A percentile compares a stretch with the other conserved stretches of the same genome.
phyloP scores from a whole-genome alignment of 2,113 vertebrate species.

The Phaethon lepturus region DNA sequence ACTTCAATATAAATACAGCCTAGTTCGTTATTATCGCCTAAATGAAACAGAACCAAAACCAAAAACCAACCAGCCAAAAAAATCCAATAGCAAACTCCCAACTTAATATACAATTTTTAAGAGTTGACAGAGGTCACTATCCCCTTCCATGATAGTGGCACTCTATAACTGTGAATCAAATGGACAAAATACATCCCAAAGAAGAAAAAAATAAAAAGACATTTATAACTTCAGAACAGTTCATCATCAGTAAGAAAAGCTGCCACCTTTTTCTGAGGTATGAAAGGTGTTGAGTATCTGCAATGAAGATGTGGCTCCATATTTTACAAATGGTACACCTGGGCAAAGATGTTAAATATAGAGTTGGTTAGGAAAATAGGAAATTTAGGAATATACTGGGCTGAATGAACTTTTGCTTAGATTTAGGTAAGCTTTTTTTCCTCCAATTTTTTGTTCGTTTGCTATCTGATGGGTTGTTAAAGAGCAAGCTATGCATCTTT shows the following conservation, averaged over 20 bases:
- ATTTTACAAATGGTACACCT: neutral
- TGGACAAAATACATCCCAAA: neutral
- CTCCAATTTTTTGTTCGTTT: neutral
- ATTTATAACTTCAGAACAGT: neutral
- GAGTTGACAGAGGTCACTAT: neutral
- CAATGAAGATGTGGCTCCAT: neutral
- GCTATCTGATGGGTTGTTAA: neutral
- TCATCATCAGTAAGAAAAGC: neutral
- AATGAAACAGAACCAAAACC: neutral
- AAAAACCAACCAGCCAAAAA: neutral
- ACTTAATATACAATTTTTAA: neutral
- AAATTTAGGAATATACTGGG: neutral
- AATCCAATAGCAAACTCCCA: neutral
- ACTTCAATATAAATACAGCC: neutral
- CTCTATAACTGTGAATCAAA: neutral
- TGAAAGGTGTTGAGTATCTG: neutral
- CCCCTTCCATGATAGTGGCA: neutral
- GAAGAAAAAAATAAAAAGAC: neutral
- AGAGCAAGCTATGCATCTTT: neutral
- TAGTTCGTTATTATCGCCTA: neutral
- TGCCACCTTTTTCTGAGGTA: neutral
- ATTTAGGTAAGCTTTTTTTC: neutral
- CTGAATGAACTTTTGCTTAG: neutral
- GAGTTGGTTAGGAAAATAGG: neutral
- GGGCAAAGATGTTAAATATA: neutral